Evolutionary conservation across 2,113 vertebrate species (phyloP), one percentile per base, ranked within the genome.

Genomic region (Ptychochromis oligacanthus): DNA sequence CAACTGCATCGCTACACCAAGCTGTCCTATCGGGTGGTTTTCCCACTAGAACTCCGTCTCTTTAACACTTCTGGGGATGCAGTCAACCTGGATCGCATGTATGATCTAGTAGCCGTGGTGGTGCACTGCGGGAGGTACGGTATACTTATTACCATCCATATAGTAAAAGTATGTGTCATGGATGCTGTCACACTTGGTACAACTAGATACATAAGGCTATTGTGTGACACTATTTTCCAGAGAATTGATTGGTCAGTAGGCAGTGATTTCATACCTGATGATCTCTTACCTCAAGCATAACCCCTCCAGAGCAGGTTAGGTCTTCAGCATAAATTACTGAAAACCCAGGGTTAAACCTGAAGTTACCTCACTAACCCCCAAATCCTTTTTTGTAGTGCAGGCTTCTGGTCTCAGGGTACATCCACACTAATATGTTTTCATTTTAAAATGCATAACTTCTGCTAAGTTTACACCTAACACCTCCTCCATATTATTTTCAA

Each of bases 1-100:
- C 98, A 99, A 83, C 87, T 99, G 43, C 98, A 99, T 91, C 96
- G 98, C 79, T 99, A 99, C 75, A 99, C 98, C 60, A 99, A 99
- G 94, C 96, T 99, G 46, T 99, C 98, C 12, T 99, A 99, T 22
- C 96, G 98, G 0, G 98, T 99, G 43, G 98, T 99, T 8, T 99
- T 99, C 92, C 98, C 98, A 0, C 95, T 99, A 75, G 98, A 99
- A 70, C 94, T 99, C 2, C 97, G 98, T 22, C 97, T 99, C 81
- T 99, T 99, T 94, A 99, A 99, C 95, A 99, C 98, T 0, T 99
- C 98, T 1, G 96, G 96, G 0, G 98, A 99, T 0, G 98, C 98
- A 0, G 95, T 98, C 79, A 99, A 99, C 93, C 90, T 99, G 75
- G 98, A 99, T 89, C 98, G 98, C 94, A 99, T 99, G 98, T 99